Base-by-base conservation (phyloP, 2,797 vertebrate species). In the Acanthurus leucopareius region DNA sequence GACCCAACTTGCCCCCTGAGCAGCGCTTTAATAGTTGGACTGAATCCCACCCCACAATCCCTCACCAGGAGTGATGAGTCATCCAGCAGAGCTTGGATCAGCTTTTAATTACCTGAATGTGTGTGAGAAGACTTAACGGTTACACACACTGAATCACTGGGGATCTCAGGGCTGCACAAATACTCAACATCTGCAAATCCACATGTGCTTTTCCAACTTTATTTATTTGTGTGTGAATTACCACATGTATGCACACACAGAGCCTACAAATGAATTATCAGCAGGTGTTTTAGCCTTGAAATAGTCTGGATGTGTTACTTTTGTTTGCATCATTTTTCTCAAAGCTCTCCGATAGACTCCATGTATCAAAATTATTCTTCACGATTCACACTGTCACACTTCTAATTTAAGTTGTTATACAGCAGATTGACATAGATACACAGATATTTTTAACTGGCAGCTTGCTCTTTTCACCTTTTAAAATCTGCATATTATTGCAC, bases 51-150 rank as follows among this genome's bases (percentile, higher is more conserved):
- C 28, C 86, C 79, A 74, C 70, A 13, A 44, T 88, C 80, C 70
- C 76, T 77, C 75, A 63, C 77, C 66, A 54, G 68, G 54, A 73
- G 82, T 28, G 66, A 89, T 93, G 92, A 94, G 40, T 93, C 94
- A 94, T 85, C 81, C 84, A 66, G 64, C 83, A 75, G 77, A 40
- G 66, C 86, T 75, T 22, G n/a, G 77, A 90, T 86, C 75, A 63
- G 80, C 82, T 89, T 88, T 93, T 92, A 92, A 91, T 93, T 90
- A 91, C 76, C 82, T 83, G 83, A 88, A 86, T 85, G 88, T 83
- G 92, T 86, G 80, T 86, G 79, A 81, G 72, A 83, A 79, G 66
- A 86, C 79, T 57, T 73, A 63, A 78, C 40, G 63, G 70, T 72
- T 69, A 84, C 60, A 83, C 57, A 71, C 74, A 47, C 53, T 57